Evolutionary conservation across 2,888 invertebrate species (phyloP).

Genomic region (Amiota mariae): DNA sequence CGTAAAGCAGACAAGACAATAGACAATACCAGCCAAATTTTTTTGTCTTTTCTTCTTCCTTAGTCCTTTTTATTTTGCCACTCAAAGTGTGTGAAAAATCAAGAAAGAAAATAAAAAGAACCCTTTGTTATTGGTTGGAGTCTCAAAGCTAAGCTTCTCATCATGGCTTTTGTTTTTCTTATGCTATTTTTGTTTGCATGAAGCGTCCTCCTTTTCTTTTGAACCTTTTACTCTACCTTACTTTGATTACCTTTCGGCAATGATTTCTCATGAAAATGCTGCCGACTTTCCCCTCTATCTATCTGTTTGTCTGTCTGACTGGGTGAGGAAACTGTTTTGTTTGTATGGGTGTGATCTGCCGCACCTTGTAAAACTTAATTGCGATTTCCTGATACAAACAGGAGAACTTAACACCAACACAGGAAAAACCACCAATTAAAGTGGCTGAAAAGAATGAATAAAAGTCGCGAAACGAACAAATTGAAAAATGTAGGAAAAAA

Average conservation of each 20-base stretch:
- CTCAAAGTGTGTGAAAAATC: conserved; percentile 1
- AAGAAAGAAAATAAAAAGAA: conserved; percentile 4
- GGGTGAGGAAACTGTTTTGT: background rate
- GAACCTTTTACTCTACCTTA: conserved; percentile 16
- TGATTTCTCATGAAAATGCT: background rate
- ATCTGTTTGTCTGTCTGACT: background rate
- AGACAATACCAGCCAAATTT: background rate
- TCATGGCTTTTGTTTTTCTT: conserved; percentile 33
- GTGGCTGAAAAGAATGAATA: conserved; percentile 1
- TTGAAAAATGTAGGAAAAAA: background rate
- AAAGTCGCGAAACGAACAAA: background rate
- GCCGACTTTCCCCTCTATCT: too few relatives aligned
- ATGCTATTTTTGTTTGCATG: conserved; percentile 10
- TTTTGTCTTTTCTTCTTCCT: conserved; percentile 16
- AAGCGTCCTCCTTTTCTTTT: conserved; percentile 22
- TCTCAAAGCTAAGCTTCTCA: conserved; percentile 26
- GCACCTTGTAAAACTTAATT: conserved; percentile 54
- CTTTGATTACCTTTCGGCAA: conserved; percentile 32
- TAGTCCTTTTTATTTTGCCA: background rate
- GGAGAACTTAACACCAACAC: background rate
- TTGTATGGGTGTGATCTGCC: conserved; percentile 44
- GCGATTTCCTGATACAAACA: conserved; percentile 46
- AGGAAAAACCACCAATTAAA: conserved; percentile 24
- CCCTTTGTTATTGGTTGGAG: background rate
- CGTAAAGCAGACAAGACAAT: conserved; percentile 9